Percentiles rank a stretch among this genome's conserved stretches.
Evolutionary conservation across 2,888 invertebrate genomes (phyloP).

Genomic region (Platycheirus albimanus): DNA sequence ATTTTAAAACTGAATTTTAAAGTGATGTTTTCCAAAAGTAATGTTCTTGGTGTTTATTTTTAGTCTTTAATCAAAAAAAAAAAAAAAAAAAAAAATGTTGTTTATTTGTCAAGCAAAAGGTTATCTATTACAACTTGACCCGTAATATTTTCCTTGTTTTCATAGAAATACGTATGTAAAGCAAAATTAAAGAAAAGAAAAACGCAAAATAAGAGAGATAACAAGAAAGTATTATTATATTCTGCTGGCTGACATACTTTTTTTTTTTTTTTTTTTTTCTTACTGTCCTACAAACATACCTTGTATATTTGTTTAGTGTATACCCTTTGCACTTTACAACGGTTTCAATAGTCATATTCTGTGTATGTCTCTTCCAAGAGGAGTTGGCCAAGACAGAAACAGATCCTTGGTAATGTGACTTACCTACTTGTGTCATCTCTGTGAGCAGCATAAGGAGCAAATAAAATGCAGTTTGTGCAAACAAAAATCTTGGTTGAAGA

Average conservation of each 20-base stretch:
- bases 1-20: too few relatives aligned
- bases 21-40: background rate
- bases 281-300: too few relatives aligned
- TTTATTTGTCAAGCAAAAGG: background rate
- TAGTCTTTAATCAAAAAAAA: too few relatives aligned
- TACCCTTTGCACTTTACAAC: background rate
- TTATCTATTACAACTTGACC: constrained; percentile 1
- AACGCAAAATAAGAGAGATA: background rate
- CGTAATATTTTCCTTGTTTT: background rate
- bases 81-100: background rate
- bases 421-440: background rate
- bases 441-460: too few relatives aligned
- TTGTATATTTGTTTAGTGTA: background rate
- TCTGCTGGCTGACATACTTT: background rate
- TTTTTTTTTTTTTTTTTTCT: too few relatives aligned
- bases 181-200: background rate
- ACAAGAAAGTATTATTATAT: constrained; percentile 4
- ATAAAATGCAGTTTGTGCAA: too few relatives aligned
- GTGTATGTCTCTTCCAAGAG: background rate
- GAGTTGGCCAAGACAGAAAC: constrained; percentile 1
- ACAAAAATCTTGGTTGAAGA: too few relatives aligned
- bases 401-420: background rate
- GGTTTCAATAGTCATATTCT: background rate
- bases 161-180: too few relatives aligned
- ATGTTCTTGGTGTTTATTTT: background rate